Conservation (phyloP, 1,140 invertebrate genomes). For the Matsumurasca onukii region DNA sequence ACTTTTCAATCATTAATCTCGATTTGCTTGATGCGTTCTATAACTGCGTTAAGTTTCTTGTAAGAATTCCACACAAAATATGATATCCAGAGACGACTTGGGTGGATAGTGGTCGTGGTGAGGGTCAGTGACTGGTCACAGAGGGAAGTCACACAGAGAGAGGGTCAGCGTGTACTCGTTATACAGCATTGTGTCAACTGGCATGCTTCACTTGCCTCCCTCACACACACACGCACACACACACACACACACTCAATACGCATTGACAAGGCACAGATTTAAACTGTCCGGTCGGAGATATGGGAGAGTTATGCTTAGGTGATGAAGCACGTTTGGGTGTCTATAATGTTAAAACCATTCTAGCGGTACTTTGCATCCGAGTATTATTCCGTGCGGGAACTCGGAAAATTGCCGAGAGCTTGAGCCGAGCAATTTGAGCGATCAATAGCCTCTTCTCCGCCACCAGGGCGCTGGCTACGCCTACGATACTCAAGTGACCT, state of each 20-base stretch:
- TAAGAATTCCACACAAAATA: too few species aligned
- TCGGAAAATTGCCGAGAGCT: slow-evolving; percentile 10
- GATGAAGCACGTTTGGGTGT: too few species aligned
- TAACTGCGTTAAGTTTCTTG: too few species aligned
- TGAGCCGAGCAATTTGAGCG: slow-evolving; percentile 19
- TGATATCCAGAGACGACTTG: too few species aligned
- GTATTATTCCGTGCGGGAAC: slow-evolving; percentile 18
- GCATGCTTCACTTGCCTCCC: not conserved
- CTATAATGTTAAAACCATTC: not conserved
- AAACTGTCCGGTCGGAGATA: too few species aligned
- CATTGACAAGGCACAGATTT: too few species aligned
- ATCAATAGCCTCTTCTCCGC: slow-evolving; percentile 10
- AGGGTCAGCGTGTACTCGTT: not conserved
- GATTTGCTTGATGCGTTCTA: too few species aligned
- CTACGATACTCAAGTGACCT: too few species aligned
- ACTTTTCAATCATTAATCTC: too few species aligned
- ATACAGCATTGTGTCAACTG: not conserved
- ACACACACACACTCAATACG: too few species aligned
- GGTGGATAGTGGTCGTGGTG: not conserved
- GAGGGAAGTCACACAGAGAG: not conserved
- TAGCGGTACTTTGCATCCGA: slow-evolving; percentile 14
- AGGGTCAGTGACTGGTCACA: not conserved
- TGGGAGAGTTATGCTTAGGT: too few species aligned
- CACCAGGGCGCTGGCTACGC: not conserved
- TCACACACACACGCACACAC: not conserved